phyloP scores from a whole-genome alignment of 2,113 vertebrate species.

The Heterotilapia buettikoferi region DNA sequence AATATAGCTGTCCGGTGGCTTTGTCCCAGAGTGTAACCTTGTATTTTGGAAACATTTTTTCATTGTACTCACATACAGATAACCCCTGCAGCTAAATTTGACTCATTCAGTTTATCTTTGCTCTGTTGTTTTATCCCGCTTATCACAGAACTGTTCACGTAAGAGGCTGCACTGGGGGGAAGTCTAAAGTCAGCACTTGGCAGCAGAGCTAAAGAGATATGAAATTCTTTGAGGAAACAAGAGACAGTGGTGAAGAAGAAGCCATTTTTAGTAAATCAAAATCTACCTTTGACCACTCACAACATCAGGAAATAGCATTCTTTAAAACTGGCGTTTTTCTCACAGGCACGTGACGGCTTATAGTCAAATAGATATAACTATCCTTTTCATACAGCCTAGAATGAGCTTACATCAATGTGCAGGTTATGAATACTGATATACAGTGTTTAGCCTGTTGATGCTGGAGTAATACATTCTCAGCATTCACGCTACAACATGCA shows the following conservation, averaged over 20 bases:
- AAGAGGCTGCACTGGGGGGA: conserved; percentile 1
- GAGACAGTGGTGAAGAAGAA: conserved; percentile 10
- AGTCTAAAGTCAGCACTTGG: conserved; percentile 50
- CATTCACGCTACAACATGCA: not conserved
- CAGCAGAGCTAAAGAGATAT: conserved; percentile 31
- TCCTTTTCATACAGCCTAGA: not conserved
- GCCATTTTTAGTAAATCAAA: conserved; percentile 46
- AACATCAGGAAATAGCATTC: conserved; percentile 17
- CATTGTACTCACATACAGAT: conserved; percentile 26
- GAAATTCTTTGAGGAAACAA: conserved; percentile 31
- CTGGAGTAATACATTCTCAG: not conserved
- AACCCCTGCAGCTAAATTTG: conserved; percentile 43
- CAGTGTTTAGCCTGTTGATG: not conserved
- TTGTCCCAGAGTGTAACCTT: not conserved
- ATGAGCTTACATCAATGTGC: not conserved
- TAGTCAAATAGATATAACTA: not conserved
- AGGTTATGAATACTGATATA: not conserved
- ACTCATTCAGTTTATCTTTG: conserved; percentile 42
- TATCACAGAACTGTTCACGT: conserved; percentile 39
- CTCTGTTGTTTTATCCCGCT: conserved; percentile 46
- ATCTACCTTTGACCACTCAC: conserved; percentile 13
- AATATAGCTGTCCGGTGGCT: not conserved
- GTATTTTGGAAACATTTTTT: not conserved
- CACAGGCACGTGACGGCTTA: not conserved
- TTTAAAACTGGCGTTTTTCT: not conserved